Conservation (phyloP, 2,888 invertebrate genomes). For the Drosophila demipolita region DNA sequence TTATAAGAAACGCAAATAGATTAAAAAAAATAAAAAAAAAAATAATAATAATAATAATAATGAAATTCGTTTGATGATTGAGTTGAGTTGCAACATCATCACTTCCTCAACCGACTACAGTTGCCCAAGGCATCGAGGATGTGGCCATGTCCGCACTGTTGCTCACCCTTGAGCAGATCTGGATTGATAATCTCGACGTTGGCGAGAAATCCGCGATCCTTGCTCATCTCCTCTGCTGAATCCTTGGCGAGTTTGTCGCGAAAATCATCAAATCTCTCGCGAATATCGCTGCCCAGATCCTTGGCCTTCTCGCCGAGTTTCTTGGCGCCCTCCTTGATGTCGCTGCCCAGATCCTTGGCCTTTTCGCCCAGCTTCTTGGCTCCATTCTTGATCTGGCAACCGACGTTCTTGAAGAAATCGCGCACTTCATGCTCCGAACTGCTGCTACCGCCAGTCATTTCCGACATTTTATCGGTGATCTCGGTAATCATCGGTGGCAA, state of each 20-base stretch:
- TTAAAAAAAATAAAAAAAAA: slow-evolving; percentile 21
- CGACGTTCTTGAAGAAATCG: slow-evolving; percentile 79
- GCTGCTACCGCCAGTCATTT: slow-evolving; percentile 45
- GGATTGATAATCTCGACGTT: slow-evolving; percentile 83
- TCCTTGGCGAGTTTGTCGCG: slow-evolving; percentile 79
- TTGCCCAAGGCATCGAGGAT: slow-evolving; percentile 83
- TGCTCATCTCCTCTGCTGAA: slow-evolving; percentile 68
- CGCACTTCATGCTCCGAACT: slow-evolving; percentile 77
- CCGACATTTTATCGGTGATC: slow-evolving; percentile 66
- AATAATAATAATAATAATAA: background rate
- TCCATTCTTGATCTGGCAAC: slow-evolving; percentile 79
- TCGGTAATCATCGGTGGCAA: slow-evolving; percentile 54
- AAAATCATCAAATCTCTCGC: slow-evolving; percentile 77
- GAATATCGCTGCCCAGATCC: slow-evolving; percentile 76
- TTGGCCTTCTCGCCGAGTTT: slow-evolving; percentile 80
- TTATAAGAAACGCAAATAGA: slow-evolving; percentile 9
- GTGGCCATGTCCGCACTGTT: slow-evolving; percentile 82
- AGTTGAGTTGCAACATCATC: slow-evolving; percentile 34
- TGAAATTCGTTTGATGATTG: background rate
- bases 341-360: slow-evolving; percentile 79
- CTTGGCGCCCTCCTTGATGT: slow-evolving; percentile 79
- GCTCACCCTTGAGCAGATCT: slow-evolving; percentile 81
- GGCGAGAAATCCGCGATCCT: slow-evolving; percentile 67
- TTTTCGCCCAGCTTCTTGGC: slow-evolving; percentile 77
- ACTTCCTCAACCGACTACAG: slow-evolving; percentile 82